These are phyloP conservation scores for Bos javanicus DNA, from an alignment of 2,113 vertebrate species.

Conservation along the genomic window DNA sequence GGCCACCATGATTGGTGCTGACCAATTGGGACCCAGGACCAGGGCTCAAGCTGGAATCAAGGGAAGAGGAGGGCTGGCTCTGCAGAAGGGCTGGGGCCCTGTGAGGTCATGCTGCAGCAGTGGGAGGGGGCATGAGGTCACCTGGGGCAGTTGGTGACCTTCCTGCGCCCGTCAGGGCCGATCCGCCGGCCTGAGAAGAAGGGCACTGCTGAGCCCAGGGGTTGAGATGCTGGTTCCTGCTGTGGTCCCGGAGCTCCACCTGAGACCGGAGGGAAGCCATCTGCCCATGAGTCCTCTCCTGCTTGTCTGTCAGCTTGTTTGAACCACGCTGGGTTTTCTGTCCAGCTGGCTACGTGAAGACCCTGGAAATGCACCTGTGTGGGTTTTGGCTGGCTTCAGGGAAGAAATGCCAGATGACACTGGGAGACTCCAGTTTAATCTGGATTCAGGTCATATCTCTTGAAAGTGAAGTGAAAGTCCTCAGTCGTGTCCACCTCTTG, in stretches of 20 bases:
- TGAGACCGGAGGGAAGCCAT: neutral
- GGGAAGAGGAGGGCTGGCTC: too few relatives aligned
- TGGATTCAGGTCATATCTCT: too few relatives aligned
- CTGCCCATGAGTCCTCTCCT: neutral
- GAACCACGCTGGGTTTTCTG: too few relatives aligned
- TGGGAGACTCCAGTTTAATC: too few relatives aligned
- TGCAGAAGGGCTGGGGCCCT: too few relatives aligned
- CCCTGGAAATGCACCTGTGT: too few relatives aligned
- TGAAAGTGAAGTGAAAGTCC: too few relatives aligned
- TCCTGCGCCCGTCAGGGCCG: accelerated
- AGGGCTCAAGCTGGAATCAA: neutral
- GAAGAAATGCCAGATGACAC: too few relatives aligned
- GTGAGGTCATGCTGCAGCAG: neutral
- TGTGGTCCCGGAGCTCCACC: neutral
- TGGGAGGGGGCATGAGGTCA: neutral
- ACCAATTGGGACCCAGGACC: neutral
- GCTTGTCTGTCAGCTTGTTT: neutral
- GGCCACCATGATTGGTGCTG: neutral
- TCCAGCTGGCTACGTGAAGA: too few relatives aligned
- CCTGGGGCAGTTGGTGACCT: neutral
- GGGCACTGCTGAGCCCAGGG: neutral
- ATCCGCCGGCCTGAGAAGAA: neutral
- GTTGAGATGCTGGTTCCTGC: accelerated
- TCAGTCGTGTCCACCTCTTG: too few relatives aligned
- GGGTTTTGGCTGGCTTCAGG: too few relatives aligned